phyloP scores from a whole-genome alignment of 1,140 invertebrate species.

The Rhynchophorus ferrugineus region DNA sequence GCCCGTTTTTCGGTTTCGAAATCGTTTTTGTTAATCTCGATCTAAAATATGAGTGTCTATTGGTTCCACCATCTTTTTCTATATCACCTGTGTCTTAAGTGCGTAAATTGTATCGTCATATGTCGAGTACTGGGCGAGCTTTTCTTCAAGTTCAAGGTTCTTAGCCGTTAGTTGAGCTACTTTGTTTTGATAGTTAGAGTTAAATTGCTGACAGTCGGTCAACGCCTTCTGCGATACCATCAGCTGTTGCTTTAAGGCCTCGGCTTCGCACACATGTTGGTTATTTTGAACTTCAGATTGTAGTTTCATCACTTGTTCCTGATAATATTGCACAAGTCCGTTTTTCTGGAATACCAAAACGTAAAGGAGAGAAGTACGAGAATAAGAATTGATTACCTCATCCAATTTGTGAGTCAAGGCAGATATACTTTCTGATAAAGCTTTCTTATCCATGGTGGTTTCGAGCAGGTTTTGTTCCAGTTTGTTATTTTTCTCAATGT shows the following conservation, averaged over 20 bases:
- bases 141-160: slow-evolving; percentile 6
- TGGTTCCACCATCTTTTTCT: not conserved
- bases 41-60: slow-evolving; percentile 19
- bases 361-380: no score
- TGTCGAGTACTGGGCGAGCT: slow-evolving; percentile 10
- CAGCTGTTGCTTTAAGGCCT: slow-evolving; percentile 22
- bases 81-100: slow-evolving; percentile 24
- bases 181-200: slow-evolving; percentile 5
- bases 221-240: slow-evolving; percentile 26
- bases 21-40: slow-evolving; percentile 31
- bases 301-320: not conserved
- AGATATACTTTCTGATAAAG: not conserved
- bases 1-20: slow-evolving; percentile 28
- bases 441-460: not conserved
- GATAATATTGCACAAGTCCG: not conserved
- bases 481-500: no score
- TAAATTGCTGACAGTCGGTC: slow-evolving; percentile 20
- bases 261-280: not conserved
- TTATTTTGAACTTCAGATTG: not conserved
- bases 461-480: no score
- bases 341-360: not conserved
- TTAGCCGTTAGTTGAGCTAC: not conserved
- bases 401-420: not conserved
- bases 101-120: slow-evolving; percentile 18
- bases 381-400: not conserved